A percentile compares a stretch with the other conserved stretches of the same genome.
These are phyloP conservation scores for Ylistrum balloti DNA, from an alignment of 1,140 invertebrate species.

Conservation along the genomic window DNA sequence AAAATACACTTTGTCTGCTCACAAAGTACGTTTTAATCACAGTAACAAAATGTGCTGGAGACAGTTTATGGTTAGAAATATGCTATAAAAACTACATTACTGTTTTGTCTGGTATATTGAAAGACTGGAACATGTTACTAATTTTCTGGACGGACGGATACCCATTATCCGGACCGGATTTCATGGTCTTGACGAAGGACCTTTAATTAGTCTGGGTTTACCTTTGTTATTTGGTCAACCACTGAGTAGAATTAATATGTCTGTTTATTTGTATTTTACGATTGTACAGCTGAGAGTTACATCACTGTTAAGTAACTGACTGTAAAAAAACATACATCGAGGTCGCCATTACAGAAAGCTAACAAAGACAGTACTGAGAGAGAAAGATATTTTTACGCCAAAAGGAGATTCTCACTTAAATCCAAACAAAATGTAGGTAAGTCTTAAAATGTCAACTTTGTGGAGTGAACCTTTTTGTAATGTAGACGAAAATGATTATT, in stretches of 20 bases:
- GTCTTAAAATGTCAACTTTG: too few species aligned
- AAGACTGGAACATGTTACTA: slow-evolving; percentile 11
- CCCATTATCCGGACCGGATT: slow-evolving; percentile 12
- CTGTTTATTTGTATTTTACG: slow-evolving; percentile 28
- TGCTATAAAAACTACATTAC: background rate
- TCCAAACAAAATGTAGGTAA: too few species aligned
- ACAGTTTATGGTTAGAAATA: slow-evolving; percentile 26
- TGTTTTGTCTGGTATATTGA: background rate
- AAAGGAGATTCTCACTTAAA: too few species aligned
- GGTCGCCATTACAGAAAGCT: too few species aligned
- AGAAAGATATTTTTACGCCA: too few species aligned
- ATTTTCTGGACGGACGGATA: background rate
- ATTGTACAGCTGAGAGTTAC: background rate
- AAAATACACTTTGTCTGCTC: background rate
- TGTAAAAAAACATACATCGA: too few species aligned
- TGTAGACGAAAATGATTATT: too few species aligned
- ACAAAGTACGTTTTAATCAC: slow-evolving; percentile 7
- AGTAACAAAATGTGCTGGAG: background rate
- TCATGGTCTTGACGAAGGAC: background rate
- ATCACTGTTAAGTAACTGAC: background rate
- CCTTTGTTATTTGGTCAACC: background rate
- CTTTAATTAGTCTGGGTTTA: slow-evolving; percentile 34
- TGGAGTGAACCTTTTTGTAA: too few species aligned
- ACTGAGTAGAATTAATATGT: background rate
- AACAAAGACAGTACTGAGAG: too few species aligned